A percentile compares a stretch with the other conserved stretches of the same genome.
These are phyloP conservation scores for Mya arenaria DNA, from an alignment of 1,140 invertebrate genomes.

Conservation along the genomic window DNA sequence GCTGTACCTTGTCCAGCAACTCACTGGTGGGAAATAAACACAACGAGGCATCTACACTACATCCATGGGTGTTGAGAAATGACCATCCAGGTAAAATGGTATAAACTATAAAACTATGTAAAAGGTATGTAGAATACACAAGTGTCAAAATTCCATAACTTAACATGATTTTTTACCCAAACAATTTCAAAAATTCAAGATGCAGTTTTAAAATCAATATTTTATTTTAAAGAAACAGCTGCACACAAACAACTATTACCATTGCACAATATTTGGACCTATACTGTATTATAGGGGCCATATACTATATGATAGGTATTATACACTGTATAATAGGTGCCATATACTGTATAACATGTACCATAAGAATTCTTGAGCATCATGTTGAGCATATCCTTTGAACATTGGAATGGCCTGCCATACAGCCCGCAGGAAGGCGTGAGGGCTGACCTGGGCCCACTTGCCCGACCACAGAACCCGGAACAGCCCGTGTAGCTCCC, in stretches of 20 bases:
- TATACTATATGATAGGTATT: not conserved
- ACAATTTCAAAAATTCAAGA: too few relatives aligned
- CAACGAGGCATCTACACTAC: too few relatives aligned
- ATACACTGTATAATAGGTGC: not conserved
- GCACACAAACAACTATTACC: too few relatives aligned
- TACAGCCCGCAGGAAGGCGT: slow-evolving; percentile 75
- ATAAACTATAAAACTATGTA: too few relatives aligned
- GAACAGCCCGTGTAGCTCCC: slow-evolving; percentile 76
- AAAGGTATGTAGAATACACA: too few relatives aligned
- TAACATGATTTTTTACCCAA: too few relatives aligned
- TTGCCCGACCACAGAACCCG: slow-evolving; percentile 78
- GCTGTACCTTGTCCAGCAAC: slow-evolving; percentile 65
- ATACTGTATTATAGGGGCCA: not conserved
- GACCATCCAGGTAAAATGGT: too few relatives aligned
- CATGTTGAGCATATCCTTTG: slow-evolving; percentile 78
- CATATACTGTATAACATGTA: too few relatives aligned
- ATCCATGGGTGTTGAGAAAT: too few relatives aligned
- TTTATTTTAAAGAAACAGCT: too few relatives aligned
- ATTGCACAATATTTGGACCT: not conserved
- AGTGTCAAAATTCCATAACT: too few relatives aligned
- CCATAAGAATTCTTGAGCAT: slow-evolving; percentile 80
- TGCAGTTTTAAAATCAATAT: too few relatives aligned
- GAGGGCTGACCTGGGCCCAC: slow-evolving; percentile 78
- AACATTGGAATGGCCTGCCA: slow-evolving; percentile 77
- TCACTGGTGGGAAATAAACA: slow-evolving; percentile 59